Evolutionary conservation across 2,888 invertebrate species (phyloP), one percentile per base, ranked within the genome.

Genomic region (Ashinkailepas kermadecensis): DNA sequence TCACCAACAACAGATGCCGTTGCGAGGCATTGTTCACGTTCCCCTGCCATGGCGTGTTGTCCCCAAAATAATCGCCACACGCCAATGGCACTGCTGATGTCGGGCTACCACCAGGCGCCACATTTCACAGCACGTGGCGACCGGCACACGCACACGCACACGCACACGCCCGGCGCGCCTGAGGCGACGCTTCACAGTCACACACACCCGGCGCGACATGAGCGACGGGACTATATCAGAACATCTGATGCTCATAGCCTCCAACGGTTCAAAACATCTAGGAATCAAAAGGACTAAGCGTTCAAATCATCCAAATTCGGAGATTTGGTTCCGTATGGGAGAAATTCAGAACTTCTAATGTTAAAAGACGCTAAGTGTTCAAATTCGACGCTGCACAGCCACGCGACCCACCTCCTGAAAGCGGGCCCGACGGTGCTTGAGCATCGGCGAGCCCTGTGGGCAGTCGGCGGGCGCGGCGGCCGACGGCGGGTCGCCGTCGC

Each of bases 341-440:
- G 18, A 21, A 3, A n/a, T n/a, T 21, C 6, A 64, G 21, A 64
- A n/a, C 21, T 3, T 18, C 21, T 25, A n/a, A 78, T 0, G 21
- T n/a, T 21, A 0, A 57, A 10, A 0, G 18, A 10, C 56, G 21
- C n/a, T 11, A 57, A 18, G 78, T 10, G 18, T n/a, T 21, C 54
- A 18, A 78, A 78, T 57, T 21, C n/a, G 10, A 56, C 7, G n/a
- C 78, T 12, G 54, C 57, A 4, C 79, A 9, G 13, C 79, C n/a
- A 10, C 8, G 13, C 25, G 15, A 81, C 81, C 11, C 13, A 84
- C 84, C 84, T 84, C 84, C 83, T 83, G 84, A 81, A 84, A 84
- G 81, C 84, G 83, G 74, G 84, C 83, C 59, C 84, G 80, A 57
- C 84, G 84, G 81, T 84, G 84, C 62, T 84, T 84, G 80, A 83